phyloP scores from a whole-genome alignment of 2,113 vertebrate species.

The Cochlearius cochlearius region DNA sequence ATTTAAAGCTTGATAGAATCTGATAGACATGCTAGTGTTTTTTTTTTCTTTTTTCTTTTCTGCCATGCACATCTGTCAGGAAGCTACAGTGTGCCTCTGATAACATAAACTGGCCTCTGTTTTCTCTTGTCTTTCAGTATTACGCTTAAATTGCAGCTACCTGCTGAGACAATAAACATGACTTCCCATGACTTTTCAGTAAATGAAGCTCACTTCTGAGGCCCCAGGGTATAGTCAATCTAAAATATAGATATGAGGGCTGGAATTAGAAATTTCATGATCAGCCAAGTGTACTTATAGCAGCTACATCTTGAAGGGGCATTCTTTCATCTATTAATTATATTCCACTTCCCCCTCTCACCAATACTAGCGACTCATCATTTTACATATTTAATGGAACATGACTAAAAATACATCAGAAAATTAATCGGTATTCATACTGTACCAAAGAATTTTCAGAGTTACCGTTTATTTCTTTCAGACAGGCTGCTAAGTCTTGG shows the following conservation, averaged over 20 bases:
- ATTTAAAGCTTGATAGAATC: conserved; percentile 46
- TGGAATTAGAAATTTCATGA: conserved; percentile 71
- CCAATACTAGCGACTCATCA: conserved; percentile 62
- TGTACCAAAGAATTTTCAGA: conserved; percentile 42
- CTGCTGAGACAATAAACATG: conserved; percentile 69
- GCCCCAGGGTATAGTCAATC: conserved; percentile 64
- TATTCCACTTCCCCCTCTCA: conserved; percentile 51
- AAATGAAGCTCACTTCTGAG: conserved; percentile 61
- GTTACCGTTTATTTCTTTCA: conserved; percentile 41
- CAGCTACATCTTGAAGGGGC: conserved; percentile 63
- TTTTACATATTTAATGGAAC: conserved; percentile 73
- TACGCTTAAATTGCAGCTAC: conserved; percentile 46
- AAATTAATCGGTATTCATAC: conserved; percentile 56
- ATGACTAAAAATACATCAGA: conserved; percentile 68
- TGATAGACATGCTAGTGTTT: background rate
- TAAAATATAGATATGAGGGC: conserved; percentile 66
- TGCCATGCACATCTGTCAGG: background rate
- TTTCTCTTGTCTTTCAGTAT: conserved; percentile 43
- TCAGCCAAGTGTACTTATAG: conserved; percentile 69
- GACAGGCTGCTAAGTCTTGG: conserved; percentile 12
- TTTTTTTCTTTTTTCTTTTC: background rate
- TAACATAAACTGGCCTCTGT: conserved; percentile 5
- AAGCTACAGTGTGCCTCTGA: background rate
- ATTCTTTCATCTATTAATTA: conserved; percentile 74
- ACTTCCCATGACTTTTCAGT: conserved; percentile 67